These are phyloP conservation scores for Champsocephalus gunnari DNA, from an alignment of 2,797 vertebrate species.

Conservation along the genomic window DNA sequence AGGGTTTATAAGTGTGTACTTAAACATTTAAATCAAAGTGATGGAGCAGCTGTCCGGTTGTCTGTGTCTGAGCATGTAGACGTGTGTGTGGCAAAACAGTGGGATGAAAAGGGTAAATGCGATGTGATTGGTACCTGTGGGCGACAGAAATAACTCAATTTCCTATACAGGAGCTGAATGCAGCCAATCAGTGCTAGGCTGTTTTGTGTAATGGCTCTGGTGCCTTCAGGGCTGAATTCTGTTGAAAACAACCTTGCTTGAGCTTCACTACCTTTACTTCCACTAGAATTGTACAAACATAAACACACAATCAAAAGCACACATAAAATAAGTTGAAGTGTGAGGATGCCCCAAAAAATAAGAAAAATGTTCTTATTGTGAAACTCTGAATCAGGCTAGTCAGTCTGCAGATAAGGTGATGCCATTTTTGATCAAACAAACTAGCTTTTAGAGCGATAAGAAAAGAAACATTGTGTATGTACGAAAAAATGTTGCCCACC, in stretches of 20 bases:
- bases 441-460: not conserved
- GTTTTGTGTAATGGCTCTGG: conserved; percentile 80
- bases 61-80: conserved; percentile 31
- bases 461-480: not conserved
- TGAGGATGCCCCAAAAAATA: conserved; percentile 1
- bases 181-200: conserved; percentile 81
- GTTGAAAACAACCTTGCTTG: conserved; percentile 63
- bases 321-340: conserved; percentile 3
- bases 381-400: not conserved
- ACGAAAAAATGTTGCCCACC: not conserved
- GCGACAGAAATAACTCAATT: conserved; percentile 82
- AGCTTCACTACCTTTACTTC: conserved; percentile 61
- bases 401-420: conserved; percentile 7
- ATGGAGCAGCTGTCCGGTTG: conserved; percentile 33
- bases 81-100: conserved; percentile 57
- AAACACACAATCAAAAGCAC: conserved; percentile 26
- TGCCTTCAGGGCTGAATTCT: conserved; percentile 72
- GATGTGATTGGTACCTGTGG: conserved; percentile 84
- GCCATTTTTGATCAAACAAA: conserved; percentile 17
- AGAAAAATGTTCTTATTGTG: conserved; percentile 3
- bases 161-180: conserved; percentile 83
- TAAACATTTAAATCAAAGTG: conserved; percentile 38
- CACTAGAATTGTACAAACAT: conserved; percentile 49
- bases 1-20: conserved; percentile 12
- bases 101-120: conserved; percentile 76